Evolutionary conservation across 2,888 invertebrate species (phyloP), one percentile per base, ranked within the genome.

Genomic region (Cetonia aurata): DNA sequence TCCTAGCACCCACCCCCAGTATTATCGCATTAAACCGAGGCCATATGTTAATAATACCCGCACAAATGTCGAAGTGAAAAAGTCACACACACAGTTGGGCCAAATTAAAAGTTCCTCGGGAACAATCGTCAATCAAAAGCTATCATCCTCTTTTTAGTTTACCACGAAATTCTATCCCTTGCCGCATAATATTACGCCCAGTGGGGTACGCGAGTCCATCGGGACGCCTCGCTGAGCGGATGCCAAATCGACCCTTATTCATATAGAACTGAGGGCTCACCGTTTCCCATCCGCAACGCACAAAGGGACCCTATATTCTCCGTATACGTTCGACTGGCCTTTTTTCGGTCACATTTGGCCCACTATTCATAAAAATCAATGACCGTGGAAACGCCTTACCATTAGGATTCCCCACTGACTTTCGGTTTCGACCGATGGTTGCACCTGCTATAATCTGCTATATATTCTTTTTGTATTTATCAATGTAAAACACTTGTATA

Each of bases 111-210:
- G 25, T 41, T 25, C 31, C 68, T n/a, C 60, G 37, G 60, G 13
- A 69, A 78, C 76, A 78, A 78, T 79, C 80, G 80, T 80, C 79
- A 80, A 80, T 80, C 80, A 80, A 79, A 79, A 53, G n/a, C 17
- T 15, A 41, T 33, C 33, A 33, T 37, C 37, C 8, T 67, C 73
- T 76, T 76, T 76, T 77, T 77, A 72, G 75, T 76, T 74, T 74
- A 77, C 76, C 78, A 75, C 71, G 73, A 74, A 48, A 78, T 77
- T 77, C 72, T 72, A 73, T 74, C 73, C 75, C 75, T 15, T 52
- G 15, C 19, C 48, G 73, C 44, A 59, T 37, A 72, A 75, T 75
- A 75, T 73, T 74, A 73, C 71, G 73, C 77, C 75, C 78, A 72
- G 75, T 74, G 74, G 78, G 77, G 72, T 71, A 76, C 68, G 70